Percentiles rank a stretch among this genome's conserved stretches.
Evolutionary conservation across 2,113 vertebrate genomes (phyloP).

Genomic region (Rynchops niger): DNA sequence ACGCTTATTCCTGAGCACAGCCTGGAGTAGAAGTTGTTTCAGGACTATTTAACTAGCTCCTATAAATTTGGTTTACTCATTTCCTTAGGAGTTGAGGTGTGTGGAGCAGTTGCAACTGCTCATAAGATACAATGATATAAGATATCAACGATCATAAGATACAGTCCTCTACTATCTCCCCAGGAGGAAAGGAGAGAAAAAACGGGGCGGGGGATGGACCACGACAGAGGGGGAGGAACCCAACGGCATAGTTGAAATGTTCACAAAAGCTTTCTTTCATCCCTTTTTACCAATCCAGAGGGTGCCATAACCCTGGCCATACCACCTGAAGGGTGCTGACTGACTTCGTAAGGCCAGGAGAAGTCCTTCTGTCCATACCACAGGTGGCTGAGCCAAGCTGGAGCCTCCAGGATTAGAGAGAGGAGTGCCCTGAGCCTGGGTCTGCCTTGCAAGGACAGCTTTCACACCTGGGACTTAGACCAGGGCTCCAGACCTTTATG

Average conservation of each 20-base stretch:
- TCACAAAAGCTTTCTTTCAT: neutral
- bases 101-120: neutral
- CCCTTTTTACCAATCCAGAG: neutral
- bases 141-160: neutral
- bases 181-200: neutral
- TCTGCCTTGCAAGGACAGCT: neutral
- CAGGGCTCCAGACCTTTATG: neutral
- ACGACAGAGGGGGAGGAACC: too few species aligned
- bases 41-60: neutral
- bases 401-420: neutral
- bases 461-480: neutral
- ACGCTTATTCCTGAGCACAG: neutral
- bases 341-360: neutral
- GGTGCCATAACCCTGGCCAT: neutral
- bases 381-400: neutral
- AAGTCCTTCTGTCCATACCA: neutral
- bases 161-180: neutral
- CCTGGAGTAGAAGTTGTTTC: neutral
- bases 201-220: neutral
- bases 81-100: neutral
- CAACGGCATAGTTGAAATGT: neutral
- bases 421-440: rapidly evolving
- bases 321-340: neutral
- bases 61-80: neutral
- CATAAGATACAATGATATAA: too few species aligned